Base-by-base conservation (phyloP, 2,888 invertebrate genomes). In the Chloroclysta siterata region DNA sequence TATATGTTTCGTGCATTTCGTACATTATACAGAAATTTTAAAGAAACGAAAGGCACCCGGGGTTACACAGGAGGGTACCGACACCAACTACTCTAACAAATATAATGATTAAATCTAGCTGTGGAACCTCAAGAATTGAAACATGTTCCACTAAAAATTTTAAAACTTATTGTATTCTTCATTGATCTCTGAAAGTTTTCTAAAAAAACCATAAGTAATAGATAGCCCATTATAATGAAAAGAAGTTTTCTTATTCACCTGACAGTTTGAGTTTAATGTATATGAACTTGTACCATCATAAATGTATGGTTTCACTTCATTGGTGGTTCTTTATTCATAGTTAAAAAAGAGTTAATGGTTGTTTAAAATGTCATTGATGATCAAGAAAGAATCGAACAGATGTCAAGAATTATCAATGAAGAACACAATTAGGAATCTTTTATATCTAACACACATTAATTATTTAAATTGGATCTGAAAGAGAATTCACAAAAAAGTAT, bases 1-100 rank as follows among this genome's bases (percentile, higher is more conserved):
- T 96, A 96, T 95, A 96, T 95, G 96, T 96, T 96, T 96, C 96
- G 96, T 96, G 96, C 96, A 96, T 96, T 96, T 96, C 96, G 94
- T 95, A 95, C 95, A 95, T 95, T 95, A 96, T 96, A 96, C 96
- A 96, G 95, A 94, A 92, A 92, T 86, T 85, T 88, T 76, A 83
- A 82, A 84, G 82, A 79, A 90, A 92, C 88, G 84, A 93, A 91
- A 86, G 93, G 92, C 90, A 93, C 93, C 93, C 93, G 72, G 81
- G 87, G 89, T 90, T 93, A 93, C 87, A 93, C 82, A 86, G 83
- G 72, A 80, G 93, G 93, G 90, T 87, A 88, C 92, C 91, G 54
- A 91, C 90, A 92, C 90, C 88, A 78, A 93, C 93, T 93, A 93
- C 88, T 87, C 93, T 93, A 93, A 89, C 84, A 88, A 90, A 89